Conservation (phyloP, 2,888 invertebrate genomes). For the Nematopogon swammerdamellus region DNA sequence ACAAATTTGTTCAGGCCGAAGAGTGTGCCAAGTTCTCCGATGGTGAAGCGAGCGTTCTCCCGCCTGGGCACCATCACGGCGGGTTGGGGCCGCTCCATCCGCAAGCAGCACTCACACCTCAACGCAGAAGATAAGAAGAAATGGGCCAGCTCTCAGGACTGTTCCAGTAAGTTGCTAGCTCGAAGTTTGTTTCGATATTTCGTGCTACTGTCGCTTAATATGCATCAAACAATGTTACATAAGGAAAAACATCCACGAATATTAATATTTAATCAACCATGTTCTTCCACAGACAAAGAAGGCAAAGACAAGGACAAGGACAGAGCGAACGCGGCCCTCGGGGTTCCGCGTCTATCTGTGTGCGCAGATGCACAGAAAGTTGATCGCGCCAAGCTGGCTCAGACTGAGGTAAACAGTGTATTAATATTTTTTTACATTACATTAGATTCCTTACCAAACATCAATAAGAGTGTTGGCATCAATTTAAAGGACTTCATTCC, state of each 20-base stretch:
- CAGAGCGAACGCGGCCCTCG: conserved; percentile 70
- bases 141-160: conserved; percentile 90
- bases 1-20: conserved; percentile 83
- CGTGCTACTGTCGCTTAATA: too few species aligned
- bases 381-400: conserved; percentile 85
- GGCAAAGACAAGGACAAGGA: conserved; percentile 77
- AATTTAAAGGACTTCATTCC: too few species aligned
- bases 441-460: too few species aligned
- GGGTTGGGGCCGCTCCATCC: conserved; percentile 85
- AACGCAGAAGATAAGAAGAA: conserved; percentile 88
- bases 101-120: conserved; percentile 78
- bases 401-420: conserved; percentile 83
- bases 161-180: conserved; percentile 86
- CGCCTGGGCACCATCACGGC: conserved; percentile 86
- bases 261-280: too few species aligned
- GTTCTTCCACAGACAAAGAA: conserved; percentile 65
- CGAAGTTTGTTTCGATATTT: conserved; percentile 5
- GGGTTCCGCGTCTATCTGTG: conserved; percentile 84
- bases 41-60: conserved; percentile 92
- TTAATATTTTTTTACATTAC: too few species aligned
- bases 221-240: conserved; percentile 4
- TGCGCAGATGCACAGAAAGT: conserved; percentile 94
- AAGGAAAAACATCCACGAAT: not conserved
- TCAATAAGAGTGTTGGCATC: too few species aligned
- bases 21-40: conserved; percentile 90